phyloP scores from a whole-genome alignment of 2,888 invertebrate genomes.

The Lasioglossum leucozonium region DNA sequence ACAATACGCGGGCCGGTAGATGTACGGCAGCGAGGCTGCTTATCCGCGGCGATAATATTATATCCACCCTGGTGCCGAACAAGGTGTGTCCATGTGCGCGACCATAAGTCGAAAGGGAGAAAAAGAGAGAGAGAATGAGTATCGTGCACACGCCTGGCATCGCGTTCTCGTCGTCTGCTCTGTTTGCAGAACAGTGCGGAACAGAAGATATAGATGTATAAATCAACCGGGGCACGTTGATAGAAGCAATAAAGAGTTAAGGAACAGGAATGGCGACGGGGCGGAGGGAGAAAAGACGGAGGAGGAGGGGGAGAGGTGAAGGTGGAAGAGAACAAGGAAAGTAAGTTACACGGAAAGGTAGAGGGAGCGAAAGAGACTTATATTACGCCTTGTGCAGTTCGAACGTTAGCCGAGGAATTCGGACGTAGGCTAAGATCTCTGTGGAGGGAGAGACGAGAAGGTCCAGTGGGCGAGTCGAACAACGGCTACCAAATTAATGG shows the following conservation, averaged over 20 bases:
- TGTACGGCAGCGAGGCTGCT: constrained; percentile 51
- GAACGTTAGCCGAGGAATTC: constrained; percentile 72
- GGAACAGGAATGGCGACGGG: constrained; percentile 69
- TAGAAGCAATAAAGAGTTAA: constrained; percentile 80
- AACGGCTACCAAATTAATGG: constrained; percentile 80
- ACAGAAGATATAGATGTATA: constrained; percentile 77
- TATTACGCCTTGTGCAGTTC: constrained; percentile 74
- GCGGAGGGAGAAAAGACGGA: neutral
- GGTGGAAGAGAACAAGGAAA: constrained; percentile 55
- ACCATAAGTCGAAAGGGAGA: constrained; percentile 32
- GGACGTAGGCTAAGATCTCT: constrained; percentile 72
- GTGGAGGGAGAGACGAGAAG: constrained; percentile 55
- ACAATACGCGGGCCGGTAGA: constrained; percentile 52
- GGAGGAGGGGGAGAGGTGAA: constrained; percentile 22
- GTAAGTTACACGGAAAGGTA: constrained; percentile 39
- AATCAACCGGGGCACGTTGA: constrained; percentile 80
- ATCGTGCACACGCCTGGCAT: neutral
- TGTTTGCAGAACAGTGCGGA: constrained; percentile 62
- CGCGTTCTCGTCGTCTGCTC: constrained; percentile 18
- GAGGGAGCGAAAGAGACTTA: constrained; percentile 59
- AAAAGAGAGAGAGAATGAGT: neutral
- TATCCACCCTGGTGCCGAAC: constrained; percentile 53
- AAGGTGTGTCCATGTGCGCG: constrained; percentile 51
- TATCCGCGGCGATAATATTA: constrained; percentile 68
- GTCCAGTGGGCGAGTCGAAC: constrained; percentile 76